Evolutionary conservation across 2,113 vertebrate genomes (phyloP), one percentile per base, ranked within the genome.

Genomic region (Megaleporinus macrocephalus): DNA sequence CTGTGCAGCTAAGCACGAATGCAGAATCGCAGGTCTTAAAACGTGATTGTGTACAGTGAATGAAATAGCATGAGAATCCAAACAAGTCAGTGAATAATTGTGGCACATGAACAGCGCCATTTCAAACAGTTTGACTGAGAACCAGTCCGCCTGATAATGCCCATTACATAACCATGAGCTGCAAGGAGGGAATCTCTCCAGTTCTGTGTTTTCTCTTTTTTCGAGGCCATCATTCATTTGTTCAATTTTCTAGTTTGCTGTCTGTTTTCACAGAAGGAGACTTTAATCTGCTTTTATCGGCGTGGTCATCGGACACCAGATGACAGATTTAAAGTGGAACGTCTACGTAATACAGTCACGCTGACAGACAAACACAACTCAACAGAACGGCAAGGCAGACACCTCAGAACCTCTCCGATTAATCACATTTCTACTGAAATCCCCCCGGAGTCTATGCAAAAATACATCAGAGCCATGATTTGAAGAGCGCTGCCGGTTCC

Each of bases 301-400:
- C 53, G 61, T 68, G 63, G 72, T 65, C 55, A 80, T 26, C 24
- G 59, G 63, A 78, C 65, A 69, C 47, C 84, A 87, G 85, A 80
- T 84, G 75, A 85, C 66, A 80, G 65, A 84, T 76, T 83, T 85
- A 84, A 81, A 87, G 84, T 44, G 63, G 80, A 84, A 83, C 82
- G 83, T 80, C 69, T 77, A 70, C 68, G 69, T 85, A 77, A 83
- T 63, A 78, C 24, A 65, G 22, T 55, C 78, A 62, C 59, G 62
- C 55, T 53, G 61, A 65, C 61, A 76, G 72, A 69, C 78, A 69
- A 76, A 79, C 51, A 66, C 70, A 65, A 66, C 62, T 66, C 59
- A 80, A 59, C 69, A 5, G 47, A 29, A 65, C 29, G 71, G 75
- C 75, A 72, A 5, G 29, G 20, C 47, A 30, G 69, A 68, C 68